phyloP scores from a whole-genome alignment of 2,113 vertebrate genomes.

The Tragelaphus buxtoni region DNA sequence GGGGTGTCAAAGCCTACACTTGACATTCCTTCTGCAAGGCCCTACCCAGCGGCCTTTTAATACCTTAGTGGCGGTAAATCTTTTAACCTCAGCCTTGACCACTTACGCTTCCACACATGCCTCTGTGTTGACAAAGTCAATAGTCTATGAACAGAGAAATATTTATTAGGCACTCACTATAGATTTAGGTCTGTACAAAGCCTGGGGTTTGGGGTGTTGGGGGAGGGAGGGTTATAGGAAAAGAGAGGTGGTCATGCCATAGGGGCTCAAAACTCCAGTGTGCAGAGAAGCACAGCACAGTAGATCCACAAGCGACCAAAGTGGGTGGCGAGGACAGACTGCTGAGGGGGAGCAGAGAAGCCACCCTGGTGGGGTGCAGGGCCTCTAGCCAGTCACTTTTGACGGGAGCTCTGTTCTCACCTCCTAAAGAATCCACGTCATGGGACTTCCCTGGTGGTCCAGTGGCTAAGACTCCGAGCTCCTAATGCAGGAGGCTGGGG shows the following conservation, averaged over 20 bases:
- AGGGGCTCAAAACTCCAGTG: not conserved
- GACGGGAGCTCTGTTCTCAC: not conserved
- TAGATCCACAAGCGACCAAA: not conserved
- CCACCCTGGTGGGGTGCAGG: not conserved
- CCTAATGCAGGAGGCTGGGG: not conserved
- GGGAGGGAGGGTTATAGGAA: not conserved
- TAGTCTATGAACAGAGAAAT: not conserved
- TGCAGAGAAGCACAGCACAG: not conserved
- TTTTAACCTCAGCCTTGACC: not conserved
- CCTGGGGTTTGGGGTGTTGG: not conserved
- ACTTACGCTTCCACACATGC: not conserved
- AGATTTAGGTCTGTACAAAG: not conserved
- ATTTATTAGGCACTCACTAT: not conserved
- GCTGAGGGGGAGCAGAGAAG: not conserved
- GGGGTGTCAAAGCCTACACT: conserved; percentile 17
- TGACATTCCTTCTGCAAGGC: conserved; percentile 13
- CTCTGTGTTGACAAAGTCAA: not conserved
- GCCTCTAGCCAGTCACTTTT: rapidly evolving
- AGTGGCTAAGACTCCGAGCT: not conserved
- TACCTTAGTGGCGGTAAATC: not conserved
- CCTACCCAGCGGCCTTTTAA: not conserved
- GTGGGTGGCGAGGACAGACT: not conserved
- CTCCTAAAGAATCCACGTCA: not conserved
- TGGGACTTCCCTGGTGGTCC: not conserved
- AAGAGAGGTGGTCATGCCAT: not conserved